Evolutionary conservation across 2,797 vertebrate species (phyloP).

Genomic region (Coranthus polyacanthus): DNA sequence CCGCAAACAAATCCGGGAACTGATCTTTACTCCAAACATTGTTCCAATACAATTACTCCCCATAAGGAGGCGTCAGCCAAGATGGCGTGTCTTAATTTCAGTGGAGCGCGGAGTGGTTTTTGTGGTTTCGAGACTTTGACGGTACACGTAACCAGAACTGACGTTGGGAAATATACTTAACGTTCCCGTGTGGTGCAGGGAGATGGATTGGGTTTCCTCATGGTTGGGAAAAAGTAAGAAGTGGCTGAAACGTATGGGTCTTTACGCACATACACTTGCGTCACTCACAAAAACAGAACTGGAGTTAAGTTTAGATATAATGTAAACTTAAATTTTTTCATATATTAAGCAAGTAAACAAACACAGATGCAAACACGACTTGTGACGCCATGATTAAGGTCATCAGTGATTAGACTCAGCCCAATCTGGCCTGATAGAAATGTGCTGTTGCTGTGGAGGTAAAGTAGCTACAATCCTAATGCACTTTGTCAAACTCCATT

Average conservation of each 20-base stretch:
- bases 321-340: constrained; percentile 4
- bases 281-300: neutral
- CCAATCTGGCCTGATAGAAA: constrained; percentile 51
- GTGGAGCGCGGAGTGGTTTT: constrained; percentile 22
- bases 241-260: neutral
- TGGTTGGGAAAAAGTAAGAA: constrained; percentile 25
- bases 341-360: neutral
- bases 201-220: constrained; percentile 53
- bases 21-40: constrained; percentile 31
- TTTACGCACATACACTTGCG: neutral
- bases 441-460: constrained; percentile 19
- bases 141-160: constrained; percentile 55
- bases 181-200: constrained; percentile 26
- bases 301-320: neutral
- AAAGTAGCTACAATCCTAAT: constrained; percentile 45
- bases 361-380: constrained; percentile 37
- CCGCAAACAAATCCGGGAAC: constrained; percentile 20
- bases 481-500: constrained; percentile 44
- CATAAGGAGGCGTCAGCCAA: constrained; percentile 21
- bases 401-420: constrained; percentile 67
- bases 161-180: constrained; percentile 59
- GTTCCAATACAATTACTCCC: constrained; percentile 18
- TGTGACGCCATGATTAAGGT: constrained; percentile 67
- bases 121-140: constrained; percentile 45
- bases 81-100: constrained; percentile 37